Percentiles rank a stretch among this genome's conserved stretches.
phyloP scores from a whole-genome alignment of 2,888 invertebrate genomes.

The Drosophila cognata region DNA sequence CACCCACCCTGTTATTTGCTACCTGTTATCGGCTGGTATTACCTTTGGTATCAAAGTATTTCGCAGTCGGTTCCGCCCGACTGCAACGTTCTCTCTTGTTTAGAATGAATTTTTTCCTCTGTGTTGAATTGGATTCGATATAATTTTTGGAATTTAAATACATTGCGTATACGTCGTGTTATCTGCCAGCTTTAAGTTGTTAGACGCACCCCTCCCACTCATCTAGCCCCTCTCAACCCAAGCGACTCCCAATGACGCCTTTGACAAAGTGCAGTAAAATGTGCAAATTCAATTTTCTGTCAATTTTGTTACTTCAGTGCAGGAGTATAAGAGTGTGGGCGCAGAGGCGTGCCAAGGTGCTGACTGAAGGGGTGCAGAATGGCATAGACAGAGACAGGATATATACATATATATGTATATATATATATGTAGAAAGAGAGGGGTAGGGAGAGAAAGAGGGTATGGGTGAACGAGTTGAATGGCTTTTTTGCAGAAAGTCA shows the following conservation, averaged over 20 bases:
- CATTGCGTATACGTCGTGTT: slow-evolving; percentile 54
- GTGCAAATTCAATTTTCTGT: slow-evolving; percentile 76
- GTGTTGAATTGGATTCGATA: background rate
- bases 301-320: slow-evolving; percentile 55
- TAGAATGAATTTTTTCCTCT: too few species aligned
- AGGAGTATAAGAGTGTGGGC: slow-evolving; percentile 19
- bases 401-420: background rate
- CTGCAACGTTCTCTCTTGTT: background rate
- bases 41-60: too few species aligned
- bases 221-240: background rate
- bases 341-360: slow-evolving; percentile 32
- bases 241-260: slow-evolving; percentile 14
- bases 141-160: background rate
- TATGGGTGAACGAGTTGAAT: slow-evolving; percentile 7
- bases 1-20: too few species aligned
- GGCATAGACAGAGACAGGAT: background rate
- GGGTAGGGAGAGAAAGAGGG: background rate
- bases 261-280: slow-evolving; percentile 72
- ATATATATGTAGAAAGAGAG: background rate
- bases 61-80: too few species aligned
- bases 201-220: background rate
- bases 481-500: slow-evolving; percentile 44
- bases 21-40: too few species aligned
- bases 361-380: slow-evolving; percentile 3
- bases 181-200: slow-evolving; percentile 56